These are phyloP conservation scores for Lophotriccus pileatus DNA, from an alignment of 2,797 vertebrate species.

Conservation along the genomic window DNA sequence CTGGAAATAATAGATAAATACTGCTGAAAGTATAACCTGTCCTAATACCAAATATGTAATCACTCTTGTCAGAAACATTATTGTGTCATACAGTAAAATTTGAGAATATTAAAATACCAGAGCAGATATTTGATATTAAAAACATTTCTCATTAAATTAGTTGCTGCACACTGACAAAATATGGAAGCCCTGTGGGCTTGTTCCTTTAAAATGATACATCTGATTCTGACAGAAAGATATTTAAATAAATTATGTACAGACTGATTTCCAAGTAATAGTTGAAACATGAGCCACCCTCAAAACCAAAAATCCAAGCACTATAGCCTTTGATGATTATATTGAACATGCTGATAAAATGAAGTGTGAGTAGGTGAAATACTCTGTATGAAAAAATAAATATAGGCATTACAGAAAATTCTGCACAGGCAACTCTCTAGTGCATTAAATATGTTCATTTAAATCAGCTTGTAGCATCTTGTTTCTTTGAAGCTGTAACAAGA, in stretches of 20 bases:
- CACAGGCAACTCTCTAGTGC: neutral
- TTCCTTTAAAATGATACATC: constrained; percentile 4
- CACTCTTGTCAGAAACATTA: neutral
- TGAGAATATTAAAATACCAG: constrained; percentile 24
- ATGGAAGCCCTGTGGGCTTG: neutral
- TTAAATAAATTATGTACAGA: neutral
- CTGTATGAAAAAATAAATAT: neutral
- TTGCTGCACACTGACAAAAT: neutral
- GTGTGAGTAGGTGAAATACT: neutral
- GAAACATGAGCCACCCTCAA: neutral
- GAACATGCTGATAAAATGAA: neutral
- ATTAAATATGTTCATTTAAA: neutral
- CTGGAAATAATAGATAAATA: neutral
- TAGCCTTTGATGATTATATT: neutral
- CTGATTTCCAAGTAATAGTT: neutral
- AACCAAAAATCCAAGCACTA: neutral
- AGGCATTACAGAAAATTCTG: neutral
- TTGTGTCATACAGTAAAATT: neutral
- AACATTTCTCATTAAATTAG: constrained; percentile 27
- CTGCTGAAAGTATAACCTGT: neutral
- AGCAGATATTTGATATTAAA: constrained; percentile 22
- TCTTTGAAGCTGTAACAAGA: neutral
- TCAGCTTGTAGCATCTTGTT: neutral
- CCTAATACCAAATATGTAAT: neutral
- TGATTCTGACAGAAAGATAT: neutral